Evolutionary conservation across 2,888 invertebrate genomes (phyloP).

Genomic region (Plutella xylostella): DNA sequence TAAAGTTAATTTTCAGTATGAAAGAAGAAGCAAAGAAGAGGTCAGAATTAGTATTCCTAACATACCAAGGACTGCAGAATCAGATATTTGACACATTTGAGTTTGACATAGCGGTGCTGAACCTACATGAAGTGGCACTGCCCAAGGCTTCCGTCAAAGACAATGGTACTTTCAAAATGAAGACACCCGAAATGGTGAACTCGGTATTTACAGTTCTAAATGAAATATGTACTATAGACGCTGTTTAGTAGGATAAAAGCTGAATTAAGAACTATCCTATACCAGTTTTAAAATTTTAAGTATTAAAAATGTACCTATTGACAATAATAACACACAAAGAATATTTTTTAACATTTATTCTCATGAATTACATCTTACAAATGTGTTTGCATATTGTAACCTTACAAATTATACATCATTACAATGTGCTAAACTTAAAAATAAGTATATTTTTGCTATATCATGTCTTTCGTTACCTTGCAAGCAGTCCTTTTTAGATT

Average conservation of each 20-base stretch:
- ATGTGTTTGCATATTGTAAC: slow-evolving; percentile 65
- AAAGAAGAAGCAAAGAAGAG: slow-evolving; percentile 32
- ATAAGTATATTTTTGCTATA: slow-evolving; percentile 50
- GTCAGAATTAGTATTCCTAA: slow-evolving; percentile 31
- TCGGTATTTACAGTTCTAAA: slow-evolving; percentile 48
- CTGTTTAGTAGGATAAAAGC: neutral
- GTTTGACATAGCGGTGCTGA: slow-evolving; percentile 43
- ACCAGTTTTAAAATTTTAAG: neutral
- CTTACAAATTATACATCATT: slow-evolving; percentile 62
- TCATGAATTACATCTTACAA: slow-evolving; percentile 67
- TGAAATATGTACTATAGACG: slow-evolving; percentile 26
- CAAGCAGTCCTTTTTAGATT: slow-evolving; percentile 43
- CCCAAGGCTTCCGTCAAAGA: slow-evolving; percentile 48
- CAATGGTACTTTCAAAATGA: slow-evolving; percentile 49
- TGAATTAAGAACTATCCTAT: neutral
- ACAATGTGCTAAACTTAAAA: slow-evolving; percentile 68
- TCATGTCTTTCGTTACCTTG: slow-evolving; percentile 57
- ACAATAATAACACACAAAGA: slow-evolving; percentile 19
- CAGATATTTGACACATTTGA: slow-evolving; percentile 40
- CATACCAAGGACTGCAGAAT: slow-evolving; percentile 46
- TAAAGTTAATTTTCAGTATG: slow-evolving; percentile 29
- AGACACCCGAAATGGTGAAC: slow-evolving; percentile 49
- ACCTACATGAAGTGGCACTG: slow-evolving; percentile 40
- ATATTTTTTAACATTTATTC: slow-evolving; percentile 62
- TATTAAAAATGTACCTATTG: neutral